Base-by-base conservation (phyloP, 2,888 invertebrate species). In the Caenorhabditis japonica region DNA sequence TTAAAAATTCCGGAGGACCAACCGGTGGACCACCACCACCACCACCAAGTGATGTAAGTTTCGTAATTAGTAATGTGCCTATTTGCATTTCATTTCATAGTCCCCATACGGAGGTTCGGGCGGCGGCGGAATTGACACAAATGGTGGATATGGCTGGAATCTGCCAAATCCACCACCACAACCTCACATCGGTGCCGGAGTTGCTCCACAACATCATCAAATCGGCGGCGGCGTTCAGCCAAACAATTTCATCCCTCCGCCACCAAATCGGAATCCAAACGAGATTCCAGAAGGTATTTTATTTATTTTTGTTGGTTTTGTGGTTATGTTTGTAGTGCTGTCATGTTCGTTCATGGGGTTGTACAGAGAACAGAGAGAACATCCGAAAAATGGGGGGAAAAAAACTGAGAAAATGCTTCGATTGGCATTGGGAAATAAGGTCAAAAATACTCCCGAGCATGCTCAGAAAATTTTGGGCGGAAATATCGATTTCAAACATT, bases 1-100 rank as follows among this genome's bases (percentile, higher is more conserved):
- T 88, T 76, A 82, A 85, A 55, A 81, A 83, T 49, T 77, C 77
- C 0, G 79, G 78, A 41, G 75, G 66, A 41, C 52, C 55, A 13
- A 23, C 39, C 34, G 68, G 69, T 25, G 59, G 52, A 44, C 59
- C 59, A 46, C 71, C 77, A 55, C 66, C 76, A 25, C 60, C 66
- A n/a, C 51, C 60, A 15, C 64, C 73, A 10, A 58, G 43, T n/a
- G 56, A 71, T 47, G 70, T 71, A 8, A 71, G 58, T 38, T 17
- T n/a, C 1, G 34, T 23, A 36, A 52, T 17, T 10, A 15, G n/a
- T 33, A 3, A 41, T 21, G 23, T 17, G 10, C 8, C 4, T 15
- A 21, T 23, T 43, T 23, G 33, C 3, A 21, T 41, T 34, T 21
- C 12, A 10, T 5, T 69, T 74, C 46, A n/a, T 44, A 69, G 74